phyloP scores from a whole-genome alignment of 1,140 invertebrate species.

The Trialeurodes vaporariorum region DNA sequence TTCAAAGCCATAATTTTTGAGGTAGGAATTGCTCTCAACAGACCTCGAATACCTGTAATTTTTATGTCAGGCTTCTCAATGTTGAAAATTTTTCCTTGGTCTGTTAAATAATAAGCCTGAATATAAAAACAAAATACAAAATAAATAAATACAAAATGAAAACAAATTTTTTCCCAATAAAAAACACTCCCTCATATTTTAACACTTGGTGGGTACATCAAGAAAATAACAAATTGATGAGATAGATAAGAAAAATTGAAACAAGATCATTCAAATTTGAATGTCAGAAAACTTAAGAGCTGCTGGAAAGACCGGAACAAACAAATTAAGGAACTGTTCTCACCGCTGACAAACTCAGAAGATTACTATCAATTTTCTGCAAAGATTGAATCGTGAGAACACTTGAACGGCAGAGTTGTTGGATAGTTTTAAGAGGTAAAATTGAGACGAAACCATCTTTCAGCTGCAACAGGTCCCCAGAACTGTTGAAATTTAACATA shows the following conservation, averaged over 20 bases:
- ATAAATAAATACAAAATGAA: too few species aligned
- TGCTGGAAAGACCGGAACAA: too few species aligned
- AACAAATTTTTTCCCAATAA: too few species aligned
- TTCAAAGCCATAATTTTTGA: neutral
- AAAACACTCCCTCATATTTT: too few species aligned
- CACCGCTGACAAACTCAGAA: neutral
- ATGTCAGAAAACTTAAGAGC: too few species aligned
- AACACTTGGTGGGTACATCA: too few species aligned
- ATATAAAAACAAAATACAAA: neutral
- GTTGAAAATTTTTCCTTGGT: neutral
- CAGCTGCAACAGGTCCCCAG: neutral
- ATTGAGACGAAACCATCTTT: neutral
- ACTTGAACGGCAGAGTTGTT: neutral
- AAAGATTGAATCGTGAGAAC: neutral
- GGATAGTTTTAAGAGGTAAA: neutral
- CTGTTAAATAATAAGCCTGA: neutral
- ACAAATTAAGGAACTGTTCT: too few species aligned
- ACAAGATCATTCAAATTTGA: too few species aligned
- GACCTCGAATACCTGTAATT: neutral
- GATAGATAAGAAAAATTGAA: too few species aligned
- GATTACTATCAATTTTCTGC: neutral
- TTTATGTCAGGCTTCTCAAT: neutral
- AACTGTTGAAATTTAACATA: neutral
- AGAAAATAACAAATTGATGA: too few species aligned
- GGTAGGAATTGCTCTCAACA: neutral